phyloP scores from a whole-genome alignment of 2,113 vertebrate species.

The Lonchura striata region DNA sequence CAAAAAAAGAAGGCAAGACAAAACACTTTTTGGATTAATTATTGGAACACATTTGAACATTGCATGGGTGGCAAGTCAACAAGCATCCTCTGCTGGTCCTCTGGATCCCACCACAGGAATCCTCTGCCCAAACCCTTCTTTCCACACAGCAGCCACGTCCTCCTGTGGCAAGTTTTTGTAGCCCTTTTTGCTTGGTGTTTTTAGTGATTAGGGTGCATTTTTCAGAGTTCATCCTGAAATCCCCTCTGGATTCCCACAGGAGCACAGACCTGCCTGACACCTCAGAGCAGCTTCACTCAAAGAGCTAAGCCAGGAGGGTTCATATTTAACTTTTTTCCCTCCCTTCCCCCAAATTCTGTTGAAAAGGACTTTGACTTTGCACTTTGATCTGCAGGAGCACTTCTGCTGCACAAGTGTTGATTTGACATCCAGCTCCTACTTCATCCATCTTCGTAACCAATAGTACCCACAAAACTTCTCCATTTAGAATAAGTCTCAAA shows the following conservation, averaged over 20 bases:
- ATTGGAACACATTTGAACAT: not conserved
- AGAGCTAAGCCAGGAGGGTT: not conserved
- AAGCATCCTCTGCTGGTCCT: not conserved
- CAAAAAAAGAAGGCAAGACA: not conserved
- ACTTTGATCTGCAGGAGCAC: not conserved
- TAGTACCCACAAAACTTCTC: not conserved
- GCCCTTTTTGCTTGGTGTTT: not conserved
- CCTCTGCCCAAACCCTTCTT: not conserved
- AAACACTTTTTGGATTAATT: not conserved
- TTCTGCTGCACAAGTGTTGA: not conserved
- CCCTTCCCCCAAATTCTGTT: not conserved
- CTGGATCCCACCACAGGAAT: not conserved
- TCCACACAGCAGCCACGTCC: not conserved
- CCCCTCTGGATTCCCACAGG: rapidly evolving
- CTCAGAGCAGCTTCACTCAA: rapidly evolving
- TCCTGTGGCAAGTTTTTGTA: not conserved
- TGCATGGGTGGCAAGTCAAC: not conserved
- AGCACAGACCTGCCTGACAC: not conserved
- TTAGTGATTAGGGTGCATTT: not conserved
- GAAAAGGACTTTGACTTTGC: not conserved
- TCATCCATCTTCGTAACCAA: not conserved
- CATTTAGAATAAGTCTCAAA: not conserved
- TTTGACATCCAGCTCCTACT: not conserved
- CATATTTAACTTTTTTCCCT: not conserved
- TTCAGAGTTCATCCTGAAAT: not conserved